Evolutionary conservation across 1,140 invertebrate species (phyloP), one percentile per base, ranked within the genome.

Genomic region (Drosophila pseudoobscura): DNA sequence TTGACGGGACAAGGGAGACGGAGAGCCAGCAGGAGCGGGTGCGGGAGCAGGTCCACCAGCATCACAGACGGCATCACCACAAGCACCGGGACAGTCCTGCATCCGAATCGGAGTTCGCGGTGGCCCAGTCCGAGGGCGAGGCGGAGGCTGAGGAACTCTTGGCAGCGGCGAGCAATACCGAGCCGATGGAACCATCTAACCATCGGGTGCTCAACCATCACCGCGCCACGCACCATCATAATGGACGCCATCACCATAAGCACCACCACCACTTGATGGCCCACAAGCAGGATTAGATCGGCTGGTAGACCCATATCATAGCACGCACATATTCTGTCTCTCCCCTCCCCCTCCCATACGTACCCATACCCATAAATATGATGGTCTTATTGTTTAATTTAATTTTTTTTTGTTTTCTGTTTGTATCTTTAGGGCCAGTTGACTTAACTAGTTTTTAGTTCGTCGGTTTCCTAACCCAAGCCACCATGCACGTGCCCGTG

Each of bases 381-480:
- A 68, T 79, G 66, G 53, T 68, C 58, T 55, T 72, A 56, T 39
- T n/a, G 26, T 47, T 26, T 5, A 3, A 22, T 35, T 51, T 41
- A 49, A 26, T 41, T 31, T 35, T 73, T 62, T 60, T 76, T 62
- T 56, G 44, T 70, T 85, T 78, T 77, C n/a, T 58, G 49, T 73
- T 73, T 84, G 46, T 73, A 73, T 69, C 62, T 73, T 74, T 64
- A 87, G 78, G 78, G 74, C 82, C 78, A 88, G 78, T 82, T 69
- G 78, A 87, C 82, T 87, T 87, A 87, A 88, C 82, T 88, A 88
- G 71, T 71, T 76, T 73, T 83, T 79, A 83, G 78, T 88, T 83
- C 9, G 66, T 52, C 57, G 58, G 47, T 56, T 61, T 73, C 50
- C 41, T 52, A 39, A 39, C 35, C 35, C 35, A 39, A 13, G 9